Conservation (phyloP, 2,888 invertebrate genomes). For the Notodromas monacha region DNA sequence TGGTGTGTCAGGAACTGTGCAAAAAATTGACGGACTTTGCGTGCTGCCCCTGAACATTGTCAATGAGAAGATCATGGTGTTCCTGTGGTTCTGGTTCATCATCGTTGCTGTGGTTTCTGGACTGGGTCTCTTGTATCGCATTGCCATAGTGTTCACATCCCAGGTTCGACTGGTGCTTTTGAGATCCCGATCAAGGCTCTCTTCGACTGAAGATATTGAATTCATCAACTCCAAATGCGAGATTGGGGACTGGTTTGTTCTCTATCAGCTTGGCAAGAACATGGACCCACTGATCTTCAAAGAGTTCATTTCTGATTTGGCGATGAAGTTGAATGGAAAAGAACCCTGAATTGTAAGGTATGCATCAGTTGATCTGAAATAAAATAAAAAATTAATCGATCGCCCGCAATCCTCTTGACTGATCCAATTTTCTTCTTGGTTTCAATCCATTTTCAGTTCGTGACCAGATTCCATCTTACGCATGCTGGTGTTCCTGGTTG, state of each 20-base stretch:
- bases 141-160: conserved; percentile 32
- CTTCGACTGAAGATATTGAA: conserved; percentile 37
- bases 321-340: conserved; percentile 16
- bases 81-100: conserved; percentile 36
- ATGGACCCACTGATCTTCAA: conserved; percentile 46
- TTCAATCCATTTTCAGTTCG: too few species aligned
- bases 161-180: conserved; percentile 42
- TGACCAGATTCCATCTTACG: too few species aligned
- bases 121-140: conserved; percentile 41
- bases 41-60: conserved; percentile 65
- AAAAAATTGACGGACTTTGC: conserved; percentile 57
- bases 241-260: conserved; percentile 41
- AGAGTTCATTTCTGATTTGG: conserved; percentile 46
- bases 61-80: conserved; percentile 42
- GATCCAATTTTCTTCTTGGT: too few species aligned
- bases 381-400: too few species aligned
- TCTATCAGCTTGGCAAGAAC: conserved; percentile 47
- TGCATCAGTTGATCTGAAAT: too few species aligned
- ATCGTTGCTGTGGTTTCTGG: conserved; percentile 45
- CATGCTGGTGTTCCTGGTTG: too few species aligned
- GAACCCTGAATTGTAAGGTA: too few species aligned
- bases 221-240: conserved; percentile 43
- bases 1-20: conserved; percentile 50
- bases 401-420: too few species aligned
- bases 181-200: conserved; percentile 37